Evolutionary conservation across 2,888 invertebrate genomes (phyloP).

Genomic region (Spodoptera littoralis): DNA sequence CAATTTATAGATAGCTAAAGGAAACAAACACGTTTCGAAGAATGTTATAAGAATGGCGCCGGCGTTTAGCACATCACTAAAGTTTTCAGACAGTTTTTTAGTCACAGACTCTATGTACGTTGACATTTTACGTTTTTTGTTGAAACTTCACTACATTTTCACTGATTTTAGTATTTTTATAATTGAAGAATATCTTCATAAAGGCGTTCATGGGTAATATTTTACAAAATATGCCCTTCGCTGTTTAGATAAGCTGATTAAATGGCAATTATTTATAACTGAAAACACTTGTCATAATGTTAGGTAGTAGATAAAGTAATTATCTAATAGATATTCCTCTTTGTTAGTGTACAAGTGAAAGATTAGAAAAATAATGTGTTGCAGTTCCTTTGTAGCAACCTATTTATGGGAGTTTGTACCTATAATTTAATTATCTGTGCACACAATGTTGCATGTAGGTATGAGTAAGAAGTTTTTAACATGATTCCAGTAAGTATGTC

Average conservation of each 20-base stretch:
- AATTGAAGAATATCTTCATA: not conserved
- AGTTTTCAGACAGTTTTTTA: conserved; percentile 57
- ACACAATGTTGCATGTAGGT: conserved; percentile 9
- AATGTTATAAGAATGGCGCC: conserved; percentile 59
- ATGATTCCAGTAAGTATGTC: conserved; percentile 29
- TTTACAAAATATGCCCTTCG: conserved; percentile 14
- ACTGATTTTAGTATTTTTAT: not conserved
- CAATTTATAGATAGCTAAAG: conserved; percentile 71
- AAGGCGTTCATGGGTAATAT: not conserved
- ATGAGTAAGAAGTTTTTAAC: conserved; percentile 22
- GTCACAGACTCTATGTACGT: conserved; percentile 20
- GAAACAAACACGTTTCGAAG: conserved; percentile 70
- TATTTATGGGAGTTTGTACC: conserved; percentile 25
- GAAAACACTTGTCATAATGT: conserved; percentile 15
- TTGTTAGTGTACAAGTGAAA: conserved; percentile 11
- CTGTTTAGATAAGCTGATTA: conserved; percentile 20
- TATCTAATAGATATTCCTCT: conserved; percentile 1
- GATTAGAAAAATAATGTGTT: conserved; percentile 27
- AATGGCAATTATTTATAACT: conserved; percentile 14
- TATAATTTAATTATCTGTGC: conserved; percentile 49
- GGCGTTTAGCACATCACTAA: conserved; percentile 58
- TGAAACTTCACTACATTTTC: conserved; percentile 9
- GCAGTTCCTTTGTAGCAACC: conserved; percentile 22
- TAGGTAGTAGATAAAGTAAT: not conserved
- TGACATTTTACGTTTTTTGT: conserved; percentile 30